These are phyloP conservation scores for Nilaparvata lugens DNA, from an alignment of 1,140 invertebrate genomes.

Conservation along the genomic window DNA sequence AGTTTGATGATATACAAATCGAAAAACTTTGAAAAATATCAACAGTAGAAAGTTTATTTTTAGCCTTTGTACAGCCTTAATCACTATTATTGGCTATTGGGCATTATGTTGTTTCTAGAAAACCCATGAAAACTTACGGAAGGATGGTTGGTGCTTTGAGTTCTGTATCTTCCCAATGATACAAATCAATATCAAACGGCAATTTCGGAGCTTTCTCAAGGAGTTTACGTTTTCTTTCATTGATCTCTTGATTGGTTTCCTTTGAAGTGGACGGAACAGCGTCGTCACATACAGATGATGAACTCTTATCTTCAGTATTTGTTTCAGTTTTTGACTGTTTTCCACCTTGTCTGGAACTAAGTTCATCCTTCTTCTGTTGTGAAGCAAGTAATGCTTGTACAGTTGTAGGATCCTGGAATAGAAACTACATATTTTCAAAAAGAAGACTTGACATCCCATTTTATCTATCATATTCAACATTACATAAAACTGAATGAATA, in stretches of 20 bases:
- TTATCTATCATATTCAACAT: too few species aligned
- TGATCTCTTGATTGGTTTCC: not conserved
- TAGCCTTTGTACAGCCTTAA: too few species aligned
- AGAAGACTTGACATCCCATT: not conserved
- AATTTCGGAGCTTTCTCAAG: slow-evolving; percentile 37
- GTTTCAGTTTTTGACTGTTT: not conserved
- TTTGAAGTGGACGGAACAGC: not conserved
- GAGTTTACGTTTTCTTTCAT: slow-evolving; percentile 32
- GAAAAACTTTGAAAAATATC: too few species aligned
- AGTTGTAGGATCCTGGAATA: slow-evolving; percentile 1
- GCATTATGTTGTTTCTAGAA: too few species aligned
- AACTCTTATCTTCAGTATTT: not conserved
- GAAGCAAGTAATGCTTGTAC: not conserved
- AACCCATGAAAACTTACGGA: slow-evolving; percentile 28
- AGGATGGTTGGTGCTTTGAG: slow-evolving; percentile 32
- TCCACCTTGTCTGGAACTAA: too few species aligned
- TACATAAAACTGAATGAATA: too few species aligned
- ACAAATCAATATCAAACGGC: slow-evolving; percentile 40
- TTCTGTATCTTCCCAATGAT: slow-evolving; percentile 41
- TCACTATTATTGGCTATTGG: too few species aligned
- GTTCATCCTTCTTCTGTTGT: not conserved
- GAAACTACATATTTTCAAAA: not conserved
- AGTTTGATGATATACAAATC: too few species aligned
- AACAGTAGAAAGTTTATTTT: too few species aligned
- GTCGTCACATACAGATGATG: not conserved